These are phyloP conservation scores for Drymonia ruficornis DNA, from an alignment of 2,888 invertebrate genomes.

Conservation along the genomic window DNA sequence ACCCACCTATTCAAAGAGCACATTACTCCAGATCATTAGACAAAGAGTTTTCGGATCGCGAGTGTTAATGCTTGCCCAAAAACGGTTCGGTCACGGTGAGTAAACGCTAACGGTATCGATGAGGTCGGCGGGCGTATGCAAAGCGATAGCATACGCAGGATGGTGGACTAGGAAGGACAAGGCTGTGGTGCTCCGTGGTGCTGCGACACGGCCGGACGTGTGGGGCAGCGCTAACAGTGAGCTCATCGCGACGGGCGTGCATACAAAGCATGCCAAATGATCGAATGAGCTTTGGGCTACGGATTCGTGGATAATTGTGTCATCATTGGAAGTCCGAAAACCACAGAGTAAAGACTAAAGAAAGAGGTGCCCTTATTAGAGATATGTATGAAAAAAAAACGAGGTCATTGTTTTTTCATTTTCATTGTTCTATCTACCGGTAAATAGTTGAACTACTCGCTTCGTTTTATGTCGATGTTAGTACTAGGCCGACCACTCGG, in stretches of 20 bases:
- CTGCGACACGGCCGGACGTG: constrained; percentile 49
- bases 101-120: constrained; percentile 64
- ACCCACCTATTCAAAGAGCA: constrained; percentile 34
- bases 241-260: constrained; percentile 55
- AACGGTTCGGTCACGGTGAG: constrained; percentile 52
- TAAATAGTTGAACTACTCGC: too few relatives aligned
- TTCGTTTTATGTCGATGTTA: too few relatives aligned
- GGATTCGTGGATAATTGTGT: constrained; percentile 2
- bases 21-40: constrained; percentile 29
- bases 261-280: constrained; percentile 39
- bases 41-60: constrained; percentile 36
- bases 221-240: constrained; percentile 59
- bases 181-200: constrained; percentile 14
- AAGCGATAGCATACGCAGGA: constrained; percentile 31
- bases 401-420: too few relatives aligned
- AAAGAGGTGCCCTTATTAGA: too few relatives aligned
- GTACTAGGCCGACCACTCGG: too few relatives aligned
- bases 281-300: constrained; percentile 26
- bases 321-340: constrained; percentile 2
- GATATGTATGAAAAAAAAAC: too few relatives aligned
- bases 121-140: constrained; percentile 31
- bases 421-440: too few relatives aligned
- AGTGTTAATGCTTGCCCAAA: constrained; percentile 26
- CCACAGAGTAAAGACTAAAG: too few relatives aligned
- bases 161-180: constrained; percentile 45